phyloP scores from a whole-genome alignment of 2,797 vertebrate species.

The Epinephelus malabaricus region DNA sequence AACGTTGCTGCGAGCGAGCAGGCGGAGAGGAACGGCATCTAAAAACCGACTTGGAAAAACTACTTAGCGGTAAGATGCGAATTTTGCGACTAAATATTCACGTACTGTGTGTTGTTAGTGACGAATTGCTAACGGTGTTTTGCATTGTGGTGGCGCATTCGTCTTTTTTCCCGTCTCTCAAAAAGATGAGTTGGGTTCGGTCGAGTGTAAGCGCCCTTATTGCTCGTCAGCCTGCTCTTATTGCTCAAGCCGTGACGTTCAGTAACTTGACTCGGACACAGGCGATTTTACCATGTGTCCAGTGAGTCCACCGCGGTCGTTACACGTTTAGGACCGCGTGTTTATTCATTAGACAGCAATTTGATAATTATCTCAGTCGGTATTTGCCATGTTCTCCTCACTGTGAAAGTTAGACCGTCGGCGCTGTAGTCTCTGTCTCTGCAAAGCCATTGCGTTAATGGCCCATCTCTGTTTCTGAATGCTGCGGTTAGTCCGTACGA shows the following conservation, averaged over 20 bases:
- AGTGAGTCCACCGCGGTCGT: constrained; percentile 45
- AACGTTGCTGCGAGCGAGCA: constrained; percentile 84
- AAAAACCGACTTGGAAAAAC: constrained; percentile 90
- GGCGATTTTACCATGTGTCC: constrained; percentile 78
- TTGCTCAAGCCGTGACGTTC: constrained; percentile 85
- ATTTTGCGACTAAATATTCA: constrained; percentile 83
- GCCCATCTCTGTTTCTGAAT: constrained; percentile 72
- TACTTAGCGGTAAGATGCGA: constrained; percentile 91
- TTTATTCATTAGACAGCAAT: constrained; percentile 32
- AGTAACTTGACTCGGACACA: constrained; percentile 88
- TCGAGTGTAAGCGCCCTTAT: constrained; percentile 86
- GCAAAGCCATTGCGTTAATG: constrained; percentile 74
- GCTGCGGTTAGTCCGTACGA: constrained; percentile 61
- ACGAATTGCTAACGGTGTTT: constrained; percentile 74
- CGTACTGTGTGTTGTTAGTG: constrained; percentile 72
- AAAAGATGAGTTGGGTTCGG: constrained; percentile 86
- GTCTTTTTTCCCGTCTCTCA: constrained; percentile 90
- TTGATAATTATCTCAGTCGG: constrained; percentile 4
- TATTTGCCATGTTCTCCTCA: constrained; percentile 48
- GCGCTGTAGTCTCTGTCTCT: constrained; percentile 65
- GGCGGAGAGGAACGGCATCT: constrained; percentile 89
- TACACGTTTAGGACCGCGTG: background rate
- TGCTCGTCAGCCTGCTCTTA: constrained; percentile 79
- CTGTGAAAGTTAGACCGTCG: constrained; percentile 84
- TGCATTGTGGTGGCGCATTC: constrained; percentile 67